These are phyloP conservation scores for Psylliodes chrysocephalus DNA, from an alignment of 2,888 invertebrate genomes.

Conservation along the genomic window DNA sequence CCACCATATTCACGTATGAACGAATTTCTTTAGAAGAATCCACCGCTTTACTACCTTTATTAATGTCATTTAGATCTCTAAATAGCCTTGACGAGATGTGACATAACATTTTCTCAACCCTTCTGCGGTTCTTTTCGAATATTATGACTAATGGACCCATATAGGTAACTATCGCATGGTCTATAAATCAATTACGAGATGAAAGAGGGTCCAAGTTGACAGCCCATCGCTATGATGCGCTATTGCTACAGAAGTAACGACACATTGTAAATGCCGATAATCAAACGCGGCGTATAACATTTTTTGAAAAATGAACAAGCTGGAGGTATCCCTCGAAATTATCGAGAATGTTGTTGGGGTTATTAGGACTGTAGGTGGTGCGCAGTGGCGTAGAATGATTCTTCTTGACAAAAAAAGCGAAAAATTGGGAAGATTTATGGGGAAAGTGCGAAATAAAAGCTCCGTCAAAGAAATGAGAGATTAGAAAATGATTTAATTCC, in stretches of 20 bases:
- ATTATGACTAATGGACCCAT: constrained; percentile 32
- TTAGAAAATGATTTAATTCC: too few relatives aligned
- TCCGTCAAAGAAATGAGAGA: too few relatives aligned
- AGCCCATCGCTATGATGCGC: constrained; percentile 38
- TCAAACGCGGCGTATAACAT: constrained; percentile 45
- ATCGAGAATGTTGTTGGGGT: constrained; percentile 59
- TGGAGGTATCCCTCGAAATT: constrained; percentile 57
- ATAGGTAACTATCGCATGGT: constrained; percentile 19
- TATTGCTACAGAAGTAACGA: constrained; percentile 43
- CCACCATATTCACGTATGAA: too few relatives aligned
- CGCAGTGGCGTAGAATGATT: constrained; percentile 9
- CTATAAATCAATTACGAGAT: constrained; percentile 48
- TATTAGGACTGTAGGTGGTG: constrained; percentile 56
- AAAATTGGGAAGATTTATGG: too few relatives aligned
- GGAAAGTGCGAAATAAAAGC: too few relatives aligned
- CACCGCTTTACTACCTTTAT: not conserved
- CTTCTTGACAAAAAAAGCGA: too few relatives aligned
- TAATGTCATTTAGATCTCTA: not conserved
- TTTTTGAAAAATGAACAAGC: constrained; percentile 53
- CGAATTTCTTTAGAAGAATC: too few relatives aligned
- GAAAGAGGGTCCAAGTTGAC: constrained; percentile 44
- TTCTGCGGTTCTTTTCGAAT: constrained; percentile 1
- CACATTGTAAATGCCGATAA: constrained; percentile 48
- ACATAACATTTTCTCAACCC: constrained; percentile 11
- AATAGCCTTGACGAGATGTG: not conserved